Percentiles rank a stretch among this genome's conserved stretches.
These are phyloP conservation scores for Lepidurus couesii DNA, from an alignment of 1,140 invertebrate species.

Conservation along the genomic window DNA sequence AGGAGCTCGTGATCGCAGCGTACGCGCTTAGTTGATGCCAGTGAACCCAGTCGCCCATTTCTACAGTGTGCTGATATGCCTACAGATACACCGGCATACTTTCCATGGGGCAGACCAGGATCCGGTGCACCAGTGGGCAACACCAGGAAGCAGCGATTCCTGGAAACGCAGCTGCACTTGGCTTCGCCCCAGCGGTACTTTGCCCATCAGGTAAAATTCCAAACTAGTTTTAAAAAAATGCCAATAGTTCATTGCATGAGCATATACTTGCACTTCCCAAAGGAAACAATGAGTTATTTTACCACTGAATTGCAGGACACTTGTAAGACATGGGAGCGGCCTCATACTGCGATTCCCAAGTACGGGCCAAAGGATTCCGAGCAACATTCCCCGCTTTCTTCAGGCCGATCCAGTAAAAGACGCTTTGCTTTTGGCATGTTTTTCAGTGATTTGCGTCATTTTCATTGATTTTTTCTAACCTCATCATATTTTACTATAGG, in stretches of 20 bases:
- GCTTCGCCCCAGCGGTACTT: background rate
- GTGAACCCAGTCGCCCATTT: no score
- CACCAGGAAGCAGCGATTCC: conserved; percentile 25
- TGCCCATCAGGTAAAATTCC: background rate
- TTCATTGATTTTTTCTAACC: background rate
- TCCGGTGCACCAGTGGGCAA: conserved; percentile 22
- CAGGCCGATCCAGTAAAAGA: background rate
- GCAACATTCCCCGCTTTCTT: background rate
- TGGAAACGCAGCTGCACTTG: conserved; percentile 22
- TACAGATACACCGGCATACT: background rate
- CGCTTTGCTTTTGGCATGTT: background rate
- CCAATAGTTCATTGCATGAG: no score
- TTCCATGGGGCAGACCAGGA: conserved; percentile 29
- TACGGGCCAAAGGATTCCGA: background rate
- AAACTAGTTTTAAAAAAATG: background rate
- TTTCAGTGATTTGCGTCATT: background rate
- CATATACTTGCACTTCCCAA: no score
- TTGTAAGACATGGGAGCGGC: background rate
- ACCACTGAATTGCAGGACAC: background rate
- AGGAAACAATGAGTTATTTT: background rate
- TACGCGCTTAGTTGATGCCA: background rate
- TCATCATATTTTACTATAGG: background rate
- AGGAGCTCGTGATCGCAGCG: background rate
- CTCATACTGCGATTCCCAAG: background rate
- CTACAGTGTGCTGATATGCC: background rate